These are phyloP conservation scores for Agapostemon virescens DNA, from an alignment of 2,888 invertebrate genomes.

Conservation along the genomic window DNA sequence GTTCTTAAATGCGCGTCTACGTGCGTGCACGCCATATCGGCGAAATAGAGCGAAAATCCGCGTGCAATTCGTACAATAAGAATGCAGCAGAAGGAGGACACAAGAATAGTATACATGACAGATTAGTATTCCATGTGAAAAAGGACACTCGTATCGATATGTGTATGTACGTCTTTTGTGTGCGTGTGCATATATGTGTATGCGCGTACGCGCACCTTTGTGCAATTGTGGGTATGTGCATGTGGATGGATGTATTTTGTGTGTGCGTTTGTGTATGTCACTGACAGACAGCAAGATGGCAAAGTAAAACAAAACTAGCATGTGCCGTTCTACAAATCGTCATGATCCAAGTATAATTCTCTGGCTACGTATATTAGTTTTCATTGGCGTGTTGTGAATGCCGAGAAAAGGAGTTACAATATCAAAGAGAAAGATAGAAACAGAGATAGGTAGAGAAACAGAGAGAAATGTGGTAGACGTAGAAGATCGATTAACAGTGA, in stretches of 20 bases:
- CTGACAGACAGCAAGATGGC: conserved; percentile 54
- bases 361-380: conserved; percentile 47
- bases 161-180: no score
- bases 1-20: conserved; percentile 39
- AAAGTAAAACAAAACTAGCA: conserved; percentile 58
- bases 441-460: background rate
- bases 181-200: background rate
- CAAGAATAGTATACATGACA: conserved; percentile 40
- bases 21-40: conserved; percentile 67
- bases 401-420: conserved; percentile 27
- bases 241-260: no score
- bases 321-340: conserved; percentile 60
- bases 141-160: background rate
- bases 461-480: conserved; percentile 4
- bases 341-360: conserved; percentile 27
- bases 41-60: conserved; percentile 62
- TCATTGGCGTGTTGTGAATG: conserved; percentile 26
- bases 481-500: background rate
- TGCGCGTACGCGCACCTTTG: conserved; percentile 1
- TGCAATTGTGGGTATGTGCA: background rate
- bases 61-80: conserved; percentile 66
- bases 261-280: conserved; percentile 34
- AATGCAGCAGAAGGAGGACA: conserved; percentile 58
- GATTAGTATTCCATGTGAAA: conserved; percentile 48
- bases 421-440: conserved; percentile 6